Conservation (phyloP, 2,888 invertebrate species). For the Cataglyphis albicans region DNA sequence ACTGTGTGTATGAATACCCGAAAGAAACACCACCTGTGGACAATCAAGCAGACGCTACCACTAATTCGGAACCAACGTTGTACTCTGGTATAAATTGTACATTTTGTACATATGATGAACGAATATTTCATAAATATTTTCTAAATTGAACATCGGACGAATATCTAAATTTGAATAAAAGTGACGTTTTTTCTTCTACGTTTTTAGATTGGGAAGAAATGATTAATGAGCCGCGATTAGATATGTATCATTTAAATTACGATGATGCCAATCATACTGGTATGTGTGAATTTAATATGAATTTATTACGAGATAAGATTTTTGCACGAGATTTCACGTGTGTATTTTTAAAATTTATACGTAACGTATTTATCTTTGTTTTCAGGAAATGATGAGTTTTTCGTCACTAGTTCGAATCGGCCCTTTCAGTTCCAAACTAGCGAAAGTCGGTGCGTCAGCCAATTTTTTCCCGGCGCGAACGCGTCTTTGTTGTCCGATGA, state of each 20-base stretch:
- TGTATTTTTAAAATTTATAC: not conserved
- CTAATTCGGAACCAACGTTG: slow-evolving; percentile 80
- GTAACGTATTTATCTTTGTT: slow-evolving; percentile 53
- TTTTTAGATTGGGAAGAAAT: slow-evolving; percentile 84
- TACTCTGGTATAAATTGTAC: slow-evolving; percentile 82
- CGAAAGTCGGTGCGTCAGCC: slow-evolving; percentile 88
- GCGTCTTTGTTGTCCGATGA: slow-evolving; percentile 65
- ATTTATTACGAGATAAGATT: not conserved
- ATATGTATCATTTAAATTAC: slow-evolving; percentile 83
- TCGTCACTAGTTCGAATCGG: slow-evolving; percentile 90
- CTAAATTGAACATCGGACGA: not conserved
- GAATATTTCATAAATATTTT: not conserved
- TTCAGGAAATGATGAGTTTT: slow-evolving; percentile 89
- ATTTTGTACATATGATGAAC: not conserved
- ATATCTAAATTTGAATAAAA: not conserved
- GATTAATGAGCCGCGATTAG: slow-evolving; percentile 83
- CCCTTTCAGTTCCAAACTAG: slow-evolving; percentile 89
- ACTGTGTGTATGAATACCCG: slow-evolving; percentile 94
- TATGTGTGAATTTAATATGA: slow-evolving; percentile 56
- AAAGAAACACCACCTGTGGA: slow-evolving; percentile 88
- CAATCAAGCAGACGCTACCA: slow-evolving; percentile 78
- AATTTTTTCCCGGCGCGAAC: slow-evolving; percentile 90
- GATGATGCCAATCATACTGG: slow-evolving; percentile 81
- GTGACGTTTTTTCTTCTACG: not conserved
- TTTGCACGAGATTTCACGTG: not conserved